Evolutionary conservation across 2,888 invertebrate genomes (phyloP).

Genomic region (Cotesia congregata): DNA sequence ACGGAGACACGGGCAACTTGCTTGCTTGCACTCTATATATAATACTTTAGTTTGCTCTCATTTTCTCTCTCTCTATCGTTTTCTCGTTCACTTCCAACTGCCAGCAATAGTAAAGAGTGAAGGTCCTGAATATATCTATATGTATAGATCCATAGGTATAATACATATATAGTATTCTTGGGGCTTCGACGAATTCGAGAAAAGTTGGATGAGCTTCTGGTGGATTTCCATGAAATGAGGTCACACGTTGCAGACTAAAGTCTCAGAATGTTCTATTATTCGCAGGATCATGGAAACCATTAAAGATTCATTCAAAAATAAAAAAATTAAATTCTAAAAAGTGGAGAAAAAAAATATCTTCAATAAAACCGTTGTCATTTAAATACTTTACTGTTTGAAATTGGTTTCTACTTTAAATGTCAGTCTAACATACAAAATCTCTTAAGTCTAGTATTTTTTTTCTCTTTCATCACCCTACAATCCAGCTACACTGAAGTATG

Average conservation of each 20-base stretch:
- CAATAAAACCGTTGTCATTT: slow-evolving; percentile 29
- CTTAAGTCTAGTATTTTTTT: not conserved
- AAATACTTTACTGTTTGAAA: slow-evolving; percentile 21
- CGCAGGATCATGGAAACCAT: slow-evolving; percentile 20
- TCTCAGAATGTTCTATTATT: slow-evolving; percentile 31
- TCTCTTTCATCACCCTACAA: not conserved
- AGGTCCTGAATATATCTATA: not conserved
- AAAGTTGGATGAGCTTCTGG: slow-evolving; percentile 13
- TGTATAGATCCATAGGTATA: not conserved
- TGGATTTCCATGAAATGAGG: slow-evolving; percentile 39
- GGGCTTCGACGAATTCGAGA: slow-evolving; percentile 31
- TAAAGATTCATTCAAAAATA: slow-evolving; percentile 28
- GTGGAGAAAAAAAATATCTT: not conserved
- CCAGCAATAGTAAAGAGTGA: not conserved
- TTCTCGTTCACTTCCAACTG: not conserved
- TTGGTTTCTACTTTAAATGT: slow-evolving; percentile 12
- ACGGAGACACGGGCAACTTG: slow-evolving; percentile 34
- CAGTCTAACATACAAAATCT: slow-evolving; percentile 12
- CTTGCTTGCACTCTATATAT: slow-evolving; percentile 7
- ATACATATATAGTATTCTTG: not conserved
- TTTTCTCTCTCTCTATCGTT: not conserved
- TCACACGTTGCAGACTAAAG: slow-evolving; percentile 37
- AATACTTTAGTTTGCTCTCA: not conserved
- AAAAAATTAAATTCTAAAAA: not conserved
- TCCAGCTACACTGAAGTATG: not conserved